These are phyloP conservation scores for Austrolebias charrua DNA, from an alignment of 2,797 vertebrate genomes.

Conservation along the genomic window DNA sequence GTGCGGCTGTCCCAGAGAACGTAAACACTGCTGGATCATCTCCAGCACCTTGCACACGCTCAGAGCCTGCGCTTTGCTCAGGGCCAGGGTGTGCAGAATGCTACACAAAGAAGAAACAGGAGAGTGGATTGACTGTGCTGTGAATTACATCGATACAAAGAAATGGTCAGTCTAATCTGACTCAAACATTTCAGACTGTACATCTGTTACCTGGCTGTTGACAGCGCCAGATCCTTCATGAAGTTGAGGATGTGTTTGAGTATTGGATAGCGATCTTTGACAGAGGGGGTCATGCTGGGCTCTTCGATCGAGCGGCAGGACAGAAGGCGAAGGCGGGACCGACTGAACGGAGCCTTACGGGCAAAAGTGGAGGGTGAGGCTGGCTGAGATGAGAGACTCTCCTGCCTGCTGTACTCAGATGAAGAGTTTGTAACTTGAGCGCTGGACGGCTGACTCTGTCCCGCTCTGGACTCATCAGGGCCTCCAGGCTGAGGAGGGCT, in stretches of 20 bases:
- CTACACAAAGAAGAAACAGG: constrained; percentile 63
- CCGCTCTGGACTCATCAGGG: constrained; percentile 26
- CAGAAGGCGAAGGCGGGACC: constrained; percentile 90
- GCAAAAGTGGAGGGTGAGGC: constrained; percentile 83
- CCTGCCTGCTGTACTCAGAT: constrained; percentile 60
- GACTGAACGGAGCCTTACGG: constrained; percentile 84
- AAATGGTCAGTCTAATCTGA: not conserved
- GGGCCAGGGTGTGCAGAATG: constrained; percentile 88
- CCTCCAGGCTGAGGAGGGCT: constrained; percentile 21
- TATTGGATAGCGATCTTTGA: constrained; percentile 90
- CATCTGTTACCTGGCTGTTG: constrained; percentile 79
- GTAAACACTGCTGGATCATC: constrained; percentile 86
- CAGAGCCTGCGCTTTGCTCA: constrained; percentile 90
- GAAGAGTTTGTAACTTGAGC: constrained; percentile 48
- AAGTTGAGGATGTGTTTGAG: constrained; percentile 90
- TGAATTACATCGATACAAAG: not conserved
- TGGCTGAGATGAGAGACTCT: constrained; percentile 72
- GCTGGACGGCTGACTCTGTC: constrained; percentile 27
- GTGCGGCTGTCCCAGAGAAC: constrained; percentile 88
- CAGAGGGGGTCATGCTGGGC: constrained; percentile 78
- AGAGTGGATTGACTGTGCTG: not conserved
- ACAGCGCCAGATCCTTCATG: constrained; percentile 90
- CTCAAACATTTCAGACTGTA: not conserved
- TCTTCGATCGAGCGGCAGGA: constrained; percentile 94
- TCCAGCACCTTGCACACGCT: constrained; percentile 87